These are phyloP conservation scores for Drosophila biarmipes DNA, from an alignment of 1,140 invertebrate species.

Conservation along the genomic window DNA sequence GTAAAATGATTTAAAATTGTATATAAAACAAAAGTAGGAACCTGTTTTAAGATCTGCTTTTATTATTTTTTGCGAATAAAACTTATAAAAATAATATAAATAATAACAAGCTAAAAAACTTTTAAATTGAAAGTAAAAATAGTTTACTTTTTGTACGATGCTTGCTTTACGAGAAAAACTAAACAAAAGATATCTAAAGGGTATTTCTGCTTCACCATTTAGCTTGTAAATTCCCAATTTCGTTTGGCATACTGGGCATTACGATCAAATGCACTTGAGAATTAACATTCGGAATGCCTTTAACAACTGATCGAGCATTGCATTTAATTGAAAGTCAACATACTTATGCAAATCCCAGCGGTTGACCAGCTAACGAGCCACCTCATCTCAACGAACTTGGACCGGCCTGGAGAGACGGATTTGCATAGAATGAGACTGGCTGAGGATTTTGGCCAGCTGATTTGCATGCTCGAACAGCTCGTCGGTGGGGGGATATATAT, in stretches of 20 bases:
- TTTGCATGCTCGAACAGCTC: slow-evolving; percentile 57
- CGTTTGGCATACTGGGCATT: slow-evolving; percentile 11
- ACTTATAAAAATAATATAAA: too few relatives aligned
- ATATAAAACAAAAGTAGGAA: too few relatives aligned
- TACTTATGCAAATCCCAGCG: slow-evolving; percentile 74
- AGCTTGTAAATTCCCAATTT: not conserved
- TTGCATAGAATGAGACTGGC: slow-evolving; percentile 72
- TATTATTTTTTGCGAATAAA: too few relatives aligned
- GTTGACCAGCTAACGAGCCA: slow-evolving; percentile 56
- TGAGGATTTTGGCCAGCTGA: slow-evolving; percentile 29
- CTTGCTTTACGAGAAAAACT: too few relatives aligned
- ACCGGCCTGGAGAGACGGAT: slow-evolving; percentile 23
- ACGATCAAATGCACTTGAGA: slow-evolving; percentile 74
- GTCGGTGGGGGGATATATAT: not conserved
- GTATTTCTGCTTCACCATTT: not conserved
- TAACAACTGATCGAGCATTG: slow-evolving; percentile 69
- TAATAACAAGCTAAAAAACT: too few relatives aligned
- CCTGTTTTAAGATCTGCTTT: too few relatives aligned
- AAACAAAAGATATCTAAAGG: not conserved
- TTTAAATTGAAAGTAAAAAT: too few relatives aligned
- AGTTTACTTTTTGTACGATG: too few relatives aligned
- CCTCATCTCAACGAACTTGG: slow-evolving; percentile 11
- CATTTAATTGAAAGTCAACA: slow-evolving; percentile 80
- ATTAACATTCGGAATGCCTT: slow-evolving; percentile 80
- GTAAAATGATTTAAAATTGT: too few relatives aligned